These are phyloP conservation scores for Epistrophe grossulariae DNA, from an alignment of 2,888 invertebrate genomes.

Conservation along the genomic window DNA sequence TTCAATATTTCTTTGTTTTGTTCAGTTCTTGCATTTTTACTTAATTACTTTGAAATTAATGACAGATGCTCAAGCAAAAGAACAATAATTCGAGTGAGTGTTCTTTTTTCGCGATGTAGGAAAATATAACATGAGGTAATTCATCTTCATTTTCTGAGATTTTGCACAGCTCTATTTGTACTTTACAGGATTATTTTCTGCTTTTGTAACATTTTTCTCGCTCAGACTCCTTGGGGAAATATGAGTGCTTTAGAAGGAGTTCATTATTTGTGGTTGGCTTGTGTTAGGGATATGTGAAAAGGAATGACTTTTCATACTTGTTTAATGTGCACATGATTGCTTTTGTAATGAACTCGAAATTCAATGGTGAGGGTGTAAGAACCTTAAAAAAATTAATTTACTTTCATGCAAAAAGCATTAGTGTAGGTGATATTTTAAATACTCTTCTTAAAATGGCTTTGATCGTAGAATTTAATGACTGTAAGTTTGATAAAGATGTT, in stretches of 20 bases:
- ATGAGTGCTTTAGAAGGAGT: conserved; percentile 52
- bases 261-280: conserved; percentile 50
- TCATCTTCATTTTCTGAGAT: conserved; percentile 67
- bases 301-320: conserved; percentile 57
- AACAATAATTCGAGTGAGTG: conserved; percentile 51
- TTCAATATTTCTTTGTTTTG: background rate
- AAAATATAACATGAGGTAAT: conserved; percentile 39
- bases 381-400: background rate
- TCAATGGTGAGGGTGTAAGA: background rate
- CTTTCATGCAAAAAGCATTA: background rate
- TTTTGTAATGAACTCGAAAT: conserved; percentile 12
- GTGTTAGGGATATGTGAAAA: conserved; percentile 49
- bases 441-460: background rate
- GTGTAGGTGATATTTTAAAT: background rate
- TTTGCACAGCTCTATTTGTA: conserved; percentile 49
- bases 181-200: conserved; percentile 39
- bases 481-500: no score
- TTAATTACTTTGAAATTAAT: conserved; percentile 68
- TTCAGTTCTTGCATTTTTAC: conserved; percentile 30
- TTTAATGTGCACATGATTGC: conserved; percentile 3
- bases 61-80: conserved; percentile 50
- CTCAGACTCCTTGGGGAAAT: conserved; percentile 75
- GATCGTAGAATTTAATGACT: no score
- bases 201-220: conserved; percentile 55
- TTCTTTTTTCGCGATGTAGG: conserved; percentile 42